phyloP scores from a whole-genome alignment of 2,113 vertebrate species.

The Thamnaconus septentrionalis region DNA sequence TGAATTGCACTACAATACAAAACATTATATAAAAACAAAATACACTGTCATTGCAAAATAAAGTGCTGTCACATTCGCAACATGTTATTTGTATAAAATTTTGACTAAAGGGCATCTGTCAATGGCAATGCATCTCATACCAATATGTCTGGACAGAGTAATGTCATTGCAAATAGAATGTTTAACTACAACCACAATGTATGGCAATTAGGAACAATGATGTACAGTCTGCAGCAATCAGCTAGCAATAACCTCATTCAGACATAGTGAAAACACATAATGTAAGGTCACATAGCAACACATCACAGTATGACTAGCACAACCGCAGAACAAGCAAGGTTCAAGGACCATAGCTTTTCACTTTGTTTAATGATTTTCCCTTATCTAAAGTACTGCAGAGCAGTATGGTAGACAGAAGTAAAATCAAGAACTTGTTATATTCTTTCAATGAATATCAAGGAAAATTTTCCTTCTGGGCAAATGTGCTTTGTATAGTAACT shows the following conservation, averaged over 20 bases:
- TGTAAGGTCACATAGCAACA: slow-evolving; percentile 52
- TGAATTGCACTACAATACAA: slow-evolving; percentile 28
- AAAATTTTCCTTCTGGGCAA: background rate
- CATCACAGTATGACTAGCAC: slow-evolving; percentile 53
- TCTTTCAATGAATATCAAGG: too few relatives aligned
- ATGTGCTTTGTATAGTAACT: background rate
- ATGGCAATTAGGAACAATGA: slow-evolving; percentile 42
- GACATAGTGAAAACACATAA: slow-evolving; percentile 52
- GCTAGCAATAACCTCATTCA: slow-evolving; percentile 25
- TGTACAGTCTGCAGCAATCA: slow-evolving; percentile 20
- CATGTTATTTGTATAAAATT: slow-evolving; percentile 4
- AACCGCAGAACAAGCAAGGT: slow-evolving; percentile 38
- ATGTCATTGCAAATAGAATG: background rate
- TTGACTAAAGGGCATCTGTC: slow-evolving; percentile 23
- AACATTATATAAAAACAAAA: slow-evolving; percentile 30
- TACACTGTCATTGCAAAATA: slow-evolving; percentile 46
- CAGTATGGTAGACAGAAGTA: slow-evolving; percentile 6
- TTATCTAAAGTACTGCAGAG: slow-evolving; percentile 17
- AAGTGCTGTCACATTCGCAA: slow-evolving; percentile 57
- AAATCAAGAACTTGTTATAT: slow-evolving; percentile 10
- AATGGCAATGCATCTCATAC: slow-evolving; percentile 3
- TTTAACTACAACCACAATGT: slow-evolving; percentile 11
- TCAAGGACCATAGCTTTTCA: slow-evolving; percentile 39
- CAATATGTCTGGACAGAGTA: background rate
- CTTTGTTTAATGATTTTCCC: slow-evolving; percentile 13